Conservation (phyloP, 2,888 invertebrate genomes). For the Eupithecia tripunctaria region DNA sequence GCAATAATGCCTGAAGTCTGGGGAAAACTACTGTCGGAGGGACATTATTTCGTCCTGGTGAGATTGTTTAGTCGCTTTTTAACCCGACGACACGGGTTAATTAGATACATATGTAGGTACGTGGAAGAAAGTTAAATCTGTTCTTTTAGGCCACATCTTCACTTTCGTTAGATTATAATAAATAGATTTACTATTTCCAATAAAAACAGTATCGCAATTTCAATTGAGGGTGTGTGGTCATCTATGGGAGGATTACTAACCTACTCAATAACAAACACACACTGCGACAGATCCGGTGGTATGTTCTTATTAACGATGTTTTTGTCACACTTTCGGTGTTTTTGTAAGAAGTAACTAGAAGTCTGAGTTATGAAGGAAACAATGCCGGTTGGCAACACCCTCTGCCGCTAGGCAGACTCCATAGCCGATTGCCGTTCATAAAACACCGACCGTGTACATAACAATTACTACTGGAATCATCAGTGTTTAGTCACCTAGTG, state of each 20-base stretch:
- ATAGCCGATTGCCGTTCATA: constrained; percentile 98
- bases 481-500: too few relatives aligned
- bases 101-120: neutral
- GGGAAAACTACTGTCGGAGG: neutral
- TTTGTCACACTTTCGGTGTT: too few relatives aligned
- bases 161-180: neutral
- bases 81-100: neutral
- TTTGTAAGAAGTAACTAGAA: too few relatives aligned
- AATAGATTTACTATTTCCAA: neutral
- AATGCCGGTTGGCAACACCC: constrained; percentile 99
- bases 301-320: too few relatives aligned
- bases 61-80: neutral
- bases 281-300: too few relatives aligned
- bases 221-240: neutral
- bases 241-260: constrained; percentile 48
- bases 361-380: too few relatives aligned
- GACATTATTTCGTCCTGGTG: too few relatives aligned
- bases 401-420: constrained; percentile 99
- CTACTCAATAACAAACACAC: constrained; percentile 99
- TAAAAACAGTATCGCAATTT: neutral
- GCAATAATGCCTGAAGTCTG: neutral
- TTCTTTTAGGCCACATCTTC: neutral
- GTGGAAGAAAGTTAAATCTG: neutral
- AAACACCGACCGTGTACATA: constrained; percentile 97
- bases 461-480: too few relatives aligned